These are phyloP conservation scores for Entomobrya proxima DNA, from an alignment of 2,888 invertebrate species.

Conservation along the genomic window DNA sequence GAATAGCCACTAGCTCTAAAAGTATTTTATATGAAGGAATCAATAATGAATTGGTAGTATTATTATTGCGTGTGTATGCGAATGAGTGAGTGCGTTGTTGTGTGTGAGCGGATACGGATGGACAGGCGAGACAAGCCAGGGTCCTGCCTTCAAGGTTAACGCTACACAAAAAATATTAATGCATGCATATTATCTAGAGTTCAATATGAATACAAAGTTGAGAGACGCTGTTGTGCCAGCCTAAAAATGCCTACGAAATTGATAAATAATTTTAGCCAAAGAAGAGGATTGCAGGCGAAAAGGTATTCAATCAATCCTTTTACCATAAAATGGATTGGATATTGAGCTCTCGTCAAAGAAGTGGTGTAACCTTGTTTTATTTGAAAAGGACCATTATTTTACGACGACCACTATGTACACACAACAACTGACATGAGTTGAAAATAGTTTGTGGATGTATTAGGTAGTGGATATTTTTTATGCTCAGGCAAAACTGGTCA, in stretches of 20 bases:
- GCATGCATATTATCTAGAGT: neutral
- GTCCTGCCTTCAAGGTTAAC: slow-evolving; percentile 58
- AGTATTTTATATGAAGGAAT: neutral
- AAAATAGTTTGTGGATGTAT: no score
- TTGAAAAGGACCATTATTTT: slow-evolving; percentile 47
- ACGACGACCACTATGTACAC: neutral
- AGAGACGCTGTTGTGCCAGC: neutral
- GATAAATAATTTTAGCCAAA: slow-evolving; percentile 18
- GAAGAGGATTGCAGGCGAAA: neutral
- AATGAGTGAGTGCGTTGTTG: slow-evolving; percentile 3
- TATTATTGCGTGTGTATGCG: slow-evolving; percentile 4
- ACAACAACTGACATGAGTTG: no score
- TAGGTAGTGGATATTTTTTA: neutral
- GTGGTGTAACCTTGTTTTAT: slow-evolving; percentile 33
- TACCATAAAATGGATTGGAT: slow-evolving; percentile 24
- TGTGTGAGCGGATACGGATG: slow-evolving; percentile 64
- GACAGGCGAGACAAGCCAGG: slow-evolving; percentile 65
- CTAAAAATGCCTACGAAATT: slow-evolving; percentile 11
- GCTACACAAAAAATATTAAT: neutral
- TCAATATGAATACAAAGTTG: neutral
- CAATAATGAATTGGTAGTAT: neutral
- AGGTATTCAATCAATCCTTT: slow-evolving; percentile 35
- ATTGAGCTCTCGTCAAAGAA: neutral
- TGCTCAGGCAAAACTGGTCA: slow-evolving; percentile 51
- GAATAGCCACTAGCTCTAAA: neutral